Evolutionary conservation across 2,113 vertebrate species (phyloP).

Genomic region (Mus spicilegus): DNA sequence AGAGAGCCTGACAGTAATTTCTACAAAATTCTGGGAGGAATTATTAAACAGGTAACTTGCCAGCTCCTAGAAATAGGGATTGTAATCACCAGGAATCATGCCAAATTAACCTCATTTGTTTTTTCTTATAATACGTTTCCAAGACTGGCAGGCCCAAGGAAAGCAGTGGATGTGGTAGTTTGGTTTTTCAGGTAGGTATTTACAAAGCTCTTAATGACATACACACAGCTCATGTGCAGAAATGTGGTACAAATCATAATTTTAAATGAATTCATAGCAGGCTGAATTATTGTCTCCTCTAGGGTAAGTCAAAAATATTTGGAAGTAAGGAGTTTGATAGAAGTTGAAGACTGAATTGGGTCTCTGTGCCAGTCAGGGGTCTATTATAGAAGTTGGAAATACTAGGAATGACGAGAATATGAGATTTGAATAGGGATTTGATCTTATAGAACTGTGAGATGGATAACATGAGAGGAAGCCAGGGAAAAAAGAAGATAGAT

Average conservation of each 20-base stretch:
- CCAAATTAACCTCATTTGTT: conserved; percentile 65
- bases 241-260: neutral
- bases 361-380: neutral
- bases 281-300: neutral
- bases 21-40: conserved; percentile 61
- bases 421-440: neutral
- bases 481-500: neutral
- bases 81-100: conserved; percentile 63
- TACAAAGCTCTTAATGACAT: neutral
- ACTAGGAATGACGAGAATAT: neutral
- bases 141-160: neutral
- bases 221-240: neutral
- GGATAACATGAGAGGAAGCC: neutral
- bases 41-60: conserved; percentile 70
- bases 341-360: neutral
- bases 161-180: neutral
- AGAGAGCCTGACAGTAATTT: conserved; percentile 67
- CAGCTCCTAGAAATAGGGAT: conserved; percentile 60
- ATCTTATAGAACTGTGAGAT: neutral
- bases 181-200: conserved; percentile 37
- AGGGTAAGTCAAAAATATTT: neutral
- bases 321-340: neutral
- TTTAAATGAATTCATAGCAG: neutral
- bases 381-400: neutral
- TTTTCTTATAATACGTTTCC: conserved; percentile 47